Evolutionary conservation across 2,113 vertebrate species (phyloP).

Genomic region (Siniperca knerii): DNA sequence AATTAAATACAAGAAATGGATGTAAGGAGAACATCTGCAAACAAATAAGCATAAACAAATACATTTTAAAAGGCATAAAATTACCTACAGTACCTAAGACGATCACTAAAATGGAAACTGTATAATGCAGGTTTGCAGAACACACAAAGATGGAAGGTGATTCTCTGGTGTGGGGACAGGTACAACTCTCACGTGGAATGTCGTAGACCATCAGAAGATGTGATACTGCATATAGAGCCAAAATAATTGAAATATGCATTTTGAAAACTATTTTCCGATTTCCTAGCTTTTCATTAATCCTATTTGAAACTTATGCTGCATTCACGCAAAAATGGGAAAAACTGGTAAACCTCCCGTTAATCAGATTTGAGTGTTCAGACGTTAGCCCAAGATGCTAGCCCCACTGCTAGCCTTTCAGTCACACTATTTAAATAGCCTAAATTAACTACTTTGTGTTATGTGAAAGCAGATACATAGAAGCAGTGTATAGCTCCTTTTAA

Average conservation of each 20-base stretch:
- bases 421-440: background rate
- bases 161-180: constrained; percentile 43
- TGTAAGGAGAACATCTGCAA: constrained; percentile 40
- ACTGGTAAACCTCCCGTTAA: background rate
- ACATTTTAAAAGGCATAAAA: constrained; percentile 44
- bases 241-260: background rate
- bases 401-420: background rate
- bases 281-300: background rate
- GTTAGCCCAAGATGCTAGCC: background rate
- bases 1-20: constrained; percentile 62
- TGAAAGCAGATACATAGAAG: background rate
- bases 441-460: background rate
- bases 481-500: too few species aligned
- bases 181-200: constrained; percentile 52
- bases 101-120: constrained; percentile 31
- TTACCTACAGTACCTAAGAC: constrained; percentile 17
- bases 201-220: constrained; percentile 34
- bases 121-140: constrained; percentile 42
- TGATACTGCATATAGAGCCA: background rate
- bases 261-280: background rate
- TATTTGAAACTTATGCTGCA: background rate
- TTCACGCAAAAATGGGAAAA: constrained; percentile 4
- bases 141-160: constrained; percentile 28
- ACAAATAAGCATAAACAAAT: constrained; percentile 41
- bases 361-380: background rate